Base-by-base conservation (phyloP, 2,113 vertebrate species). In the Oreochromis aureus region DNA sequence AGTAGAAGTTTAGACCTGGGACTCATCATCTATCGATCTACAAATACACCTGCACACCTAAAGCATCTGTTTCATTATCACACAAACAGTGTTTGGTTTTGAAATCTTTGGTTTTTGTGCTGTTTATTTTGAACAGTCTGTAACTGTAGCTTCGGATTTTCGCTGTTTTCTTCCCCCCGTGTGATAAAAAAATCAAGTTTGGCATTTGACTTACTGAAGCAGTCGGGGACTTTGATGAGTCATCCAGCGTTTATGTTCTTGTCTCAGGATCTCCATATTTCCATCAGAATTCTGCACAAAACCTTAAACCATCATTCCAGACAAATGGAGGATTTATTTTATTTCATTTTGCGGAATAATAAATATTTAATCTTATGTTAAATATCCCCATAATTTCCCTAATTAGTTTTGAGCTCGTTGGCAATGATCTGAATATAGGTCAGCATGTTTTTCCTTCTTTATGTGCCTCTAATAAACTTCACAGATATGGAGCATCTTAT, bases 51-150 rank as follows among this genome's bases (percentile, higher is more conserved):
- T 71, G n/a, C n/a, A 0, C 36, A 41, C 6, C 59, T 71, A 16
- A 71, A 44, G 5, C n/a, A 16, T 3, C 19, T 24, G 36, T 44
- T 71, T 24, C 0, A 44, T 24, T 44, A 0, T 16, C n/a, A 24
- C 66, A 71, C 7, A 16, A 48, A 7, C 6, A 24, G n/a, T 2
- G 12, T 41, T 69, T 41, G 36, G n/a, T 2, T 24, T n/a, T 71
- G 7, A 24, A 24, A 71, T 22, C 12, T 44, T 71, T 30, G 0
- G 15, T 10, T 59, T 61, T 9, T 59, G 5, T 59, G 5, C 4
- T 32, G 27, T 15, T 59, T 59, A n/a, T 71, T 71, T 73, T 1
- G 2, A 24, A 71, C 12, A 4, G 39, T 27, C 39, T 73, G 13
- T 27, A 73, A 48, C 22, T 24, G 7, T 0, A 71, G 39, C 41